Conservation (phyloP, 1,140 invertebrate species). For the Luehdorfia chinensis region DNA sequence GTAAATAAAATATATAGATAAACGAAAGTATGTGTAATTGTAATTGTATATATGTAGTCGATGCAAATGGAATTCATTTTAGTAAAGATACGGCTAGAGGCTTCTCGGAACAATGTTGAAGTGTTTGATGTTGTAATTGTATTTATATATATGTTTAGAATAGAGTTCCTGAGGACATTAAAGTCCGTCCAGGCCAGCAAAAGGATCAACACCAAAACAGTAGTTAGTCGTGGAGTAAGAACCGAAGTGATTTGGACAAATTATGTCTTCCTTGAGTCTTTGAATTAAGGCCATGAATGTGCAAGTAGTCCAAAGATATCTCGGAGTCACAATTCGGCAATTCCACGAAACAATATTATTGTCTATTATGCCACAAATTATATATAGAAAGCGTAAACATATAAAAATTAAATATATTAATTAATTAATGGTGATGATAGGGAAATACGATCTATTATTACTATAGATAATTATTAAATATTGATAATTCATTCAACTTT, state of each 20-base stretch:
- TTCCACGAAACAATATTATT: slow-evolving; percentile 49
- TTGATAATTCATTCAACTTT: not conserved
- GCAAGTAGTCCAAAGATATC: slow-evolving; percentile 33
- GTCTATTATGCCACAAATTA: slow-evolving; percentile 69
- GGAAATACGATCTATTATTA: slow-evolving; percentile 43
- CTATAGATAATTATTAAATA: not conserved
- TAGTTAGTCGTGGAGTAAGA: slow-evolving; percentile 54
- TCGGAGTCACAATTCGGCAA: slow-evolving; percentile 36
- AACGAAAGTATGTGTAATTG: no score
- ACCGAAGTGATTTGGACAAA: slow-evolving; percentile 39
- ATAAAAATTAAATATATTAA: slow-evolving; percentile 32
- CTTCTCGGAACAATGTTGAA: not conserved
- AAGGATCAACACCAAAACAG: slow-evolving; percentile 75
- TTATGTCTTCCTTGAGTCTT: slow-evolving; percentile 14
- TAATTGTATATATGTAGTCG: not conserved
- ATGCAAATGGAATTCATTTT: slow-evolving; percentile 1
- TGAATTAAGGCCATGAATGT: not conserved
- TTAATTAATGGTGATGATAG: slow-evolving; percentile 25
- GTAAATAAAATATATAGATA: not conserved
- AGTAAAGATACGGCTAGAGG: no score
- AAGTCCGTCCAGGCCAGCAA: slow-evolving; percentile 65
- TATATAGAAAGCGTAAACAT: slow-evolving; percentile 39
- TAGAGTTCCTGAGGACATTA: slow-evolving; percentile 66
- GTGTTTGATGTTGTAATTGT: slow-evolving; percentile 6
- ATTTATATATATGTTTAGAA: slow-evolving; percentile 31